A percentile compares a stretch with the other conserved stretches of the same genome.
Evolutionary conservation across 2,113 vertebrate genomes (phyloP).

Genomic region (Sturnus vulgaris): DNA sequence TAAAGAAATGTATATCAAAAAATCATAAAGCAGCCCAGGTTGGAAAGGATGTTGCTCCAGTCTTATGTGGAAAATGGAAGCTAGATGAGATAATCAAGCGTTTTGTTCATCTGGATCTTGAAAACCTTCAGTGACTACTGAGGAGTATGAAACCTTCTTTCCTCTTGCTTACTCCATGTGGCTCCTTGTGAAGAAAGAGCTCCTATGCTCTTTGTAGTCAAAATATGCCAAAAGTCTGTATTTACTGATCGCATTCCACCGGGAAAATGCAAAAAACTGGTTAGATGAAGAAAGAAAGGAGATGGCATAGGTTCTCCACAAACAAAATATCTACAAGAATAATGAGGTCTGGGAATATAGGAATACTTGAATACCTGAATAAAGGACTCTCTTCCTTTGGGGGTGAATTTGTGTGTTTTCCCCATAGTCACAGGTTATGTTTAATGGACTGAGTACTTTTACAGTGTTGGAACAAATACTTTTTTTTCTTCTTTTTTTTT

Average conservation of each 20-base stretch:
- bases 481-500: not conserved
- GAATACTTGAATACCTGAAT: not conserved
- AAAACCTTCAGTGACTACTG: not conserved
- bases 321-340: not conserved
- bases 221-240: not conserved
- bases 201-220: not conserved
- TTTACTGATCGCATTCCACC: not conserved
- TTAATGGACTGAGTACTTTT: not conserved
- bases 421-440: not conserved
- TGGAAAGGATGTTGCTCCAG: not conserved
- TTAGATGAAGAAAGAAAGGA: not conserved
- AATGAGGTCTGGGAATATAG: not conserved
- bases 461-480: not conserved
- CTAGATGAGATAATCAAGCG: not conserved
- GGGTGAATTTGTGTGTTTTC: not conserved
- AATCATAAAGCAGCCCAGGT: not conserved
- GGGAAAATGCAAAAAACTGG: rapidly evolving
- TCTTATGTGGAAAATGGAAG: not conserved
- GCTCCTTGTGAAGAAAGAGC: not conserved
- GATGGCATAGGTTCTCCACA: not conserved
- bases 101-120: not conserved
- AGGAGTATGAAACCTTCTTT: not conserved
- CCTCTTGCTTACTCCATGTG: not conserved
- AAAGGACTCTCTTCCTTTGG: not conserved
- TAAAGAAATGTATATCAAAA: not conserved